phyloP scores from a whole-genome alignment of 2,797 vertebrate genomes.

The Brotogeris chrysoptera region DNA sequence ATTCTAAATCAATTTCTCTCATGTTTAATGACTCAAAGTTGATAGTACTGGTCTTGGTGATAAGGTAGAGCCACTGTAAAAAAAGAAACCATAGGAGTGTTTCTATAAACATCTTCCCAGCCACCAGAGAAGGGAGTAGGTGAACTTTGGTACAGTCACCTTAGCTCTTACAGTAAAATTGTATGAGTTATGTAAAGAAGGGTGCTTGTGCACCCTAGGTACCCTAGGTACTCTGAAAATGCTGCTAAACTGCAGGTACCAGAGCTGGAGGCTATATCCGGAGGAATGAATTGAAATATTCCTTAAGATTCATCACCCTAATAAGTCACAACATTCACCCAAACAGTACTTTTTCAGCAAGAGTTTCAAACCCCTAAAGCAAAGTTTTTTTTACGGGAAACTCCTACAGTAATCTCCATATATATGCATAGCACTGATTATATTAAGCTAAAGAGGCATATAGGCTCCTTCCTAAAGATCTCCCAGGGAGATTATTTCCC shows the following conservation, averaged over 20 bases:
- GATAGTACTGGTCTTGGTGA: background rate
- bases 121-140: background rate
- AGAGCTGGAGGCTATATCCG: background rate
- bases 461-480: background rate
- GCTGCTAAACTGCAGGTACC: background rate
- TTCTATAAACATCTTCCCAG: background rate
- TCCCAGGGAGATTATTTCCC: background rate
- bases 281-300: background rate
- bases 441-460: background rate
- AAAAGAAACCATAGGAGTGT: background rate
- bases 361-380: background rate
- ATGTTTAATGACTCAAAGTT: background rate
- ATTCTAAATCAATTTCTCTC: background rate
- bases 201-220: background rate
- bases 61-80: background rate
- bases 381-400: background rate
- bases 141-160: background rate
- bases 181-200: background rate
- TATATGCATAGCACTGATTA: background rate
- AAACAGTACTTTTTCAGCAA: background rate
- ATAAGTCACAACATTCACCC: background rate
- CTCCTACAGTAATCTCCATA: background rate
- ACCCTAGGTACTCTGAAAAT: background rate
- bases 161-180: background rate
- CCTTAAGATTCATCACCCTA: background rate